Base-by-base conservation (phyloP, 2,797 vertebrate species). In the Ataeniobius toweri region DNA sequence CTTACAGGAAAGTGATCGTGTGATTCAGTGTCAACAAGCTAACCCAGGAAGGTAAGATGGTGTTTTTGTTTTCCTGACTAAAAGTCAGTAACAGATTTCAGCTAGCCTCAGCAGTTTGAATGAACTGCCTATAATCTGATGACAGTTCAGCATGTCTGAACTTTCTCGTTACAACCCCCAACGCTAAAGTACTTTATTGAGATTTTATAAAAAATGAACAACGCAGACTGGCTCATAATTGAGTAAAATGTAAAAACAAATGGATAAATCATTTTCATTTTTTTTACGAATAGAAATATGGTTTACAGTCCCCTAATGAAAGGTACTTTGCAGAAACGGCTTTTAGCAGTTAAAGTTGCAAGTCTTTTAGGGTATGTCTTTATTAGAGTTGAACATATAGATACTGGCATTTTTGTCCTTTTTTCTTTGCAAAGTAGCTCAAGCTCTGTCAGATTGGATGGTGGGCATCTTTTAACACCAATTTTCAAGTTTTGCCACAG, bases 1-100 rank as follows among this genome's bases (percentile, higher is more conserved):
- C 5, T 58, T 58, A 3, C 90, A 94, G 94, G 92, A 81, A 92
- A 92, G 81, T 91, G 87, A 94, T 36, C 13, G 46, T 51, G 77
- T 80, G 81, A 82, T 83, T 71, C 85, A 92, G 86, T 86, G 89
- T 86, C 91, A 73, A 58, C 89, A 73, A 82, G 81, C 70, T 68
- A 81, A 85, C 83, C 82, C 86, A 93, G 94, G 93, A 93, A 83
- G 73, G 88, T 87, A 44, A 73, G 39, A 65, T 44, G 6, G 10
- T 16, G 8, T 46, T 56, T 44, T 8, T 41, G 8, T 71, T 65
- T 55, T 58, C 44, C 22, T 48, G 71, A 63, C 5, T 56, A 53
- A 69, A 58, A 39, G 8, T 4, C 46, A 24, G 22, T 51, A 59
- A 55, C 3, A n/a, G 31, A 46, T 2, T 20, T 39, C 0, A 26